Evolutionary conservation across 1,140 invertebrate species (phyloP), one percentile per base, ranked within the genome.

Genomic region (Lasioglossum baleicum): DNA sequence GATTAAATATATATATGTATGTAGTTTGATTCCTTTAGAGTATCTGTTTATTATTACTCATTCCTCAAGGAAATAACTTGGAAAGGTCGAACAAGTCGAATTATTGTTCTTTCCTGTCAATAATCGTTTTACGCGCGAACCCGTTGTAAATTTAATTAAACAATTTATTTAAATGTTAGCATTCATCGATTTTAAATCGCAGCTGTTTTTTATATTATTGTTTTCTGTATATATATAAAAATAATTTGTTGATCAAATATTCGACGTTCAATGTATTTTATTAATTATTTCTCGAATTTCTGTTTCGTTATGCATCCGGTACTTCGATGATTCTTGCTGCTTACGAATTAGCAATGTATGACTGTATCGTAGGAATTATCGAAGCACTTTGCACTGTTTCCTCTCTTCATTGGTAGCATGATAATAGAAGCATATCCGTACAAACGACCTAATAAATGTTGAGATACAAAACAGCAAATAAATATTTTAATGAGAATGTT

Each of bases 371-470:
- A 58, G n/a, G 56, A 58, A 58, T 58, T n/a, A n/a, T 58, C 56
- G 56, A 58, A n/a, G 56, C 20, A 58, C 56, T 58, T n/a, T n/a
- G 56, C 56, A n/a, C 17, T 75, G 70, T 40, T 61, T 44, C 42
- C 31, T 66, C 17, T 79, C 51, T 63, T 74, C 48, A 70, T 42
- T 73, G 42, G 58, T 83, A 86, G 63, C 76, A 69, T 86, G 79
- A 84, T 40, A 83, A 82, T 86, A 85, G 44, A 74, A 73, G 76
- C 80, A 86, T 85, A 83, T 86, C 76, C 51, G 70, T 75, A 82
- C 6, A 60, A 80, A n/a, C 80, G 83, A 86, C 84, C 84, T 86
- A 86, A 86, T 76, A 80, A 86, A 66, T 35, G 40, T 70, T 74
- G 76, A 79, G 61, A 20, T 7, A 53, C 56, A 44, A n/a, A 13